Evolutionary conservation across 1,140 invertebrate species (phyloP).

Genomic region (Drosophila watanabei): DNA sequence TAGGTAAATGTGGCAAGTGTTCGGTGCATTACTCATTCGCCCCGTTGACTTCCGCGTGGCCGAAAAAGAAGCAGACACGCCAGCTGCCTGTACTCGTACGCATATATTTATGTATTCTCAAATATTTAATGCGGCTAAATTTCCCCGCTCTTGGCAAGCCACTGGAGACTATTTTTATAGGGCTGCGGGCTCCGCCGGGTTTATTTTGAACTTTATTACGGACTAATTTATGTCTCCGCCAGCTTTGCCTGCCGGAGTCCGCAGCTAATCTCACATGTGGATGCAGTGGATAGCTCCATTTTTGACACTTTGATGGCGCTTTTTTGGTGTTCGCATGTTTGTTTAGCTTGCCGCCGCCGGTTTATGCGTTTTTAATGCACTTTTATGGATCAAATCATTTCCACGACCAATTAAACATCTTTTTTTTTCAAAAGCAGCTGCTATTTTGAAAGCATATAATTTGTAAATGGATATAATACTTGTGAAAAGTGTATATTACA

Average conservation of each 20-base stretch:
- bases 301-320: constrained; percentile 62
- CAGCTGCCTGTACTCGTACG: constrained; percentile 46
- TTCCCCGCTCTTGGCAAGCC: constrained; percentile 39
- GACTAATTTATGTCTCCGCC: constrained; percentile 71
- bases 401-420: constrained; percentile 53
- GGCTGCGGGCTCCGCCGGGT: constrained; percentile 41
- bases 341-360: constrained; percentile 27
- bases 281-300: constrained; percentile 22
- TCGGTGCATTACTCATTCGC: constrained; percentile 29
- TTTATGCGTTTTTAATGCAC: constrained; percentile 55
- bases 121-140: constrained; percentile 65
- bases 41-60: constrained; percentile 10
- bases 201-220: constrained; percentile 73
- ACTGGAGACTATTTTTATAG: constrained; percentile 71
- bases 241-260: neutral
- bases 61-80: constrained; percentile 1
- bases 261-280: constrained; percentile 34
- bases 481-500: neutral
- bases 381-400: constrained; percentile 41
- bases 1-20: constrained; percentile 9
- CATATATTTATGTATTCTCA: constrained; percentile 63
- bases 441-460: neutral
- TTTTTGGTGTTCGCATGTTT: constrained; percentile 34
- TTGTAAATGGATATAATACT: constrained; percentile 3
- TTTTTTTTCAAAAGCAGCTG: constrained; percentile 38